These are phyloP conservation scores for Micrasema minimum DNA, from an alignment of 1,140 invertebrate species.

Conservation along the genomic window DNA sequence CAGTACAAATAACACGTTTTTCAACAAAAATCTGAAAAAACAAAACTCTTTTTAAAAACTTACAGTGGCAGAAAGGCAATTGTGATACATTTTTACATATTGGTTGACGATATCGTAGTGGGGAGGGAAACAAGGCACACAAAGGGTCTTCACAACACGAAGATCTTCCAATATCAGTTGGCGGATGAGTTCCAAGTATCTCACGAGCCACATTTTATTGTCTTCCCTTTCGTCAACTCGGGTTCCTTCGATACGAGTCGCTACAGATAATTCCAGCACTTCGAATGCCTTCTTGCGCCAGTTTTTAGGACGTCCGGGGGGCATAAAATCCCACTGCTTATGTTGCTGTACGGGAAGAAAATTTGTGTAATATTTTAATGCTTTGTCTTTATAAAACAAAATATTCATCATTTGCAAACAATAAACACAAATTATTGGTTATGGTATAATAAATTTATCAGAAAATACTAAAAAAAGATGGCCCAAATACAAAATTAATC, in stretches of 20 bases:
- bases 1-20: background rate
- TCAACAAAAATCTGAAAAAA: background rate
- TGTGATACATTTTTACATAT: constrained; percentile 96
- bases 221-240: constrained; percentile 90
- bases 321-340: constrained; percentile 87
- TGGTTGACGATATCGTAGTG: constrained; percentile 91
- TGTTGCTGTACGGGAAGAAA: constrained; percentile 69
- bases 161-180: constrained; percentile 92
- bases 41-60: constrained; percentile 57
- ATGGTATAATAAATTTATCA: too few species aligned
- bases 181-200: constrained; percentile 79
- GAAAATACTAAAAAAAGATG: too few species aligned
- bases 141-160: constrained; percentile 90
- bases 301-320: constrained; percentile 91
- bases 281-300: constrained; percentile 91
- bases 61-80: constrained; percentile 85
- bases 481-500: too few species aligned
- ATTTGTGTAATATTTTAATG: too few species aligned
- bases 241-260: constrained; percentile 86
- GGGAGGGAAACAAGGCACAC: constrained; percentile 96
- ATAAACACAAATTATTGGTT: too few species aligned
- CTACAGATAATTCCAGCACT: constrained; percentile 86
- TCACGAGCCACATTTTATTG: constrained; percentile 97
- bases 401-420: too few species aligned
- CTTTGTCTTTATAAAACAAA: too few species aligned